Conservation (phyloP, 2,113 vertebrate genomes). For the Carettochelys insculpta region DNA sequence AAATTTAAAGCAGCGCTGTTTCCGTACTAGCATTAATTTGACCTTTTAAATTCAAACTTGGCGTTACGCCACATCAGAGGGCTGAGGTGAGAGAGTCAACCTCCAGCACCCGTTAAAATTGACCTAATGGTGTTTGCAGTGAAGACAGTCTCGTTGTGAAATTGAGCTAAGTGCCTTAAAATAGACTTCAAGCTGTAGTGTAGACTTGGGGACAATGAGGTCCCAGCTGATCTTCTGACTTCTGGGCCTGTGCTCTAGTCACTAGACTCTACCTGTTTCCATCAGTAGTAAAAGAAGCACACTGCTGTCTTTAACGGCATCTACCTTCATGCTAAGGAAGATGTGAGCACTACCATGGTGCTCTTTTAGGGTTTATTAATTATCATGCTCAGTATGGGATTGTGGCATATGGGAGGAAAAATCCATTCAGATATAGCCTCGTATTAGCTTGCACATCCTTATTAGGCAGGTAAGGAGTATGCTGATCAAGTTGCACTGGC, state of each 20-base stretch:
- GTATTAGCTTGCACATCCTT: not conserved
- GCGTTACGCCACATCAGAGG: too few relatives aligned
- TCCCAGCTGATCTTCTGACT: fast-evolving
- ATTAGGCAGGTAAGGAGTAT: not conserved
- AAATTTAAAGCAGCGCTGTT: too few relatives aligned
- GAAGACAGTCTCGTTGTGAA: too few relatives aligned
- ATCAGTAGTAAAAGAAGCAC: not conserved
- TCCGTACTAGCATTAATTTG: too few relatives aligned
- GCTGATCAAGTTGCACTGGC: not conserved
- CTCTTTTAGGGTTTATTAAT: not conserved
- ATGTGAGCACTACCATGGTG: not conserved
- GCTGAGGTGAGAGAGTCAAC: too few relatives aligned
- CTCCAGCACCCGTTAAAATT: too few relatives aligned
- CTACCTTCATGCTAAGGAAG: not conserved
- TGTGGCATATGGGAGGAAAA: not conserved
- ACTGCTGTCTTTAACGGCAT: not conserved
- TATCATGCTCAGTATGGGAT: not conserved
- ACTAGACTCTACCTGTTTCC: not conserved
- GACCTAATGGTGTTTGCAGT: too few relatives aligned
- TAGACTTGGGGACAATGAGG: too few relatives aligned
- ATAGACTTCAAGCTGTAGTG: too few relatives aligned
- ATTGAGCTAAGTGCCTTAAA: too few relatives aligned
- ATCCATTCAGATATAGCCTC: not conserved
- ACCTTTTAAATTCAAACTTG: too few relatives aligned
- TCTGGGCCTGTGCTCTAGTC: not conserved